Percentiles rank a stretch among this genome's conserved stretches.
Evolutionary conservation across 2,113 vertebrate species (phyloP).

Genomic region (Toxotes jaculatrix): DNA sequence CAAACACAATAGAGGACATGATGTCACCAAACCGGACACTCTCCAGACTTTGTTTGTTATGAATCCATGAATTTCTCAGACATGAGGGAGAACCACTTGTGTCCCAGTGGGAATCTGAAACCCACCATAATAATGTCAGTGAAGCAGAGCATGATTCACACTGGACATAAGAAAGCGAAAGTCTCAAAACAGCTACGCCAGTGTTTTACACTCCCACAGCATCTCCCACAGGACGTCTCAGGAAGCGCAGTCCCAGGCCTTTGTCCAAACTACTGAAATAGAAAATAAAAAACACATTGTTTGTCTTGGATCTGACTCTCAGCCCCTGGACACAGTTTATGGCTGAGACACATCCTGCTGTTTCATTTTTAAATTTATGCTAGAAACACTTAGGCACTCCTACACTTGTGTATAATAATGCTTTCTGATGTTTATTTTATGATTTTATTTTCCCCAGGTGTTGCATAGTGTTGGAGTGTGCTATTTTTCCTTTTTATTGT

Average conservation of each 20-base stretch:
- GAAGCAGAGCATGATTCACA: background rate
- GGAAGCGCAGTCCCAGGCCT: slow-evolving; percentile 25
- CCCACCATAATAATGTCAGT: background rate
- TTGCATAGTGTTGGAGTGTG: background rate
- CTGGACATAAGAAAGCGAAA: background rate
- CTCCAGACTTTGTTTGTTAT: background rate
- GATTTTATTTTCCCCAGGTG: background rate
- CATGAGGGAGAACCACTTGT: background rate
- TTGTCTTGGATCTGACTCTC: background rate
- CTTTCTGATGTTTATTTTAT: background rate
- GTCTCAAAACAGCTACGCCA: background rate
- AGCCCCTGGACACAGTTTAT: background rate
- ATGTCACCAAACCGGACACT: background rate
- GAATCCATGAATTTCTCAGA: background rate
- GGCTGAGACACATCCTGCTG: background rate
- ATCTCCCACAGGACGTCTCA: slow-evolving; percentile 39
- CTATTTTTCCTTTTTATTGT: background rate
- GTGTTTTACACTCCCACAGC: slow-evolving; percentile 33
- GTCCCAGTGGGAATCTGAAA: background rate
- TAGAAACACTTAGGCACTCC: background rate
- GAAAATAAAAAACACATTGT: slow-evolving; percentile 5
- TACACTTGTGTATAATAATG: background rate
- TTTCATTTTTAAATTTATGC: background rate
- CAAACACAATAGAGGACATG: background rate
- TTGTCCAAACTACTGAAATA: slow-evolving; percentile 10